These are phyloP conservation scores for Spodoptera frugiperda DNA, from an alignment of 1,140 invertebrate genomes.

Conservation along the genomic window DNA sequence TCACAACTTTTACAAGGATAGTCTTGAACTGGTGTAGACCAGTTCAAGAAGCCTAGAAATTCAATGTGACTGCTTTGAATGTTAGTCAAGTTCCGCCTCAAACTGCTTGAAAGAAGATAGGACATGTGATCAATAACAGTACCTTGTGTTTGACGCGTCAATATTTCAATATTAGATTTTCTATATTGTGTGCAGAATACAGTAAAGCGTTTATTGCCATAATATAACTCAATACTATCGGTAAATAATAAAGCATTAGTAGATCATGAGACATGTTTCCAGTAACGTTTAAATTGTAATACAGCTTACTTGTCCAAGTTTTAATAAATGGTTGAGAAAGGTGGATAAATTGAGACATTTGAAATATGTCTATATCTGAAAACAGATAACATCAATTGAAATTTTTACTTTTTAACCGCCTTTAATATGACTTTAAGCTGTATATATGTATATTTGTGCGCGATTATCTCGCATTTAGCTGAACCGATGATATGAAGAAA, in stretches of 20 bases:
- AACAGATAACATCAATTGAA: no score
- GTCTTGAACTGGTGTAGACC: no score
- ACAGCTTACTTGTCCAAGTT: background rate
- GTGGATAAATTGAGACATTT: no score
- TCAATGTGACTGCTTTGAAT: background rate
- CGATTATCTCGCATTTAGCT: no score
- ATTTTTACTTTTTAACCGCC: no score
- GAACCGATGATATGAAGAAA: no score
- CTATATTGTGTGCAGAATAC: slow-evolving; percentile 27
- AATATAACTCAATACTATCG: slow-evolving; percentile 13
- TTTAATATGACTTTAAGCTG: no score
- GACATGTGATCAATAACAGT: slow-evolving; percentile 53
- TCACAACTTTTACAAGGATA: no score
- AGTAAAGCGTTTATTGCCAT: slow-evolving; percentile 20
- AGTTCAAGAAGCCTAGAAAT: no score
- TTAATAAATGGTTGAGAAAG: no score
- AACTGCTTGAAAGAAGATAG: slow-evolving; percentile 61
- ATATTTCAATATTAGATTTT: slow-evolving; percentile 60
- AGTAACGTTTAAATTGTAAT: background rate
- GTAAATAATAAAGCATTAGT: slow-evolving; percentile 16
- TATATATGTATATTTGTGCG: no score
- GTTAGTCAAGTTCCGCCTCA: slow-evolving; percentile 40
- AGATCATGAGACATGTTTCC: background rate
- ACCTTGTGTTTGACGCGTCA: slow-evolving; percentile 36
- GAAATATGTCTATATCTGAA: no score